phyloP scores from a whole-genome alignment of 2,888 invertebrate species.

The Macroteleia sp. region DNA sequence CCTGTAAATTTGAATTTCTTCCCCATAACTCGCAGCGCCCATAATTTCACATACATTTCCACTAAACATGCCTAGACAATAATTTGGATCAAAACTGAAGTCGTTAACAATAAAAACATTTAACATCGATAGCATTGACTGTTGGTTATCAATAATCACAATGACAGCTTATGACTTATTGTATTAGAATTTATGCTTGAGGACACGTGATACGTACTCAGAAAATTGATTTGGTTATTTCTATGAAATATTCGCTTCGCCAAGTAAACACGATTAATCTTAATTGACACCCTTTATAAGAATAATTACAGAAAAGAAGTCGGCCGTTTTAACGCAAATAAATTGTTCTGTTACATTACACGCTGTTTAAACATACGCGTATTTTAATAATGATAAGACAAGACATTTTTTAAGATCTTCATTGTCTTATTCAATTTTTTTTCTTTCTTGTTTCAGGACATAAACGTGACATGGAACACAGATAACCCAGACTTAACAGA shows the following conservation, averaged over 20 bases:
- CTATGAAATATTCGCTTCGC: conserved; percentile 12
- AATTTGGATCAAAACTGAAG: not conserved
- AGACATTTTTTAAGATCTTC: no score
- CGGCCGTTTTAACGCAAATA: no score
- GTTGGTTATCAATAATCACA: conserved; percentile 23
- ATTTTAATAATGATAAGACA: no score
- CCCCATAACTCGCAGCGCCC: no score
- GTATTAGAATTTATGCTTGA: conserved; percentile 34
- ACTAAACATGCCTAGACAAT: no score
- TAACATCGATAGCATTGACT: conserved; percentile 19
- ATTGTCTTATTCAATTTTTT: not conserved
- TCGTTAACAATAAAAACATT: conserved; percentile 16
- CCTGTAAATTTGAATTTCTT: no score
- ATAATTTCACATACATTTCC: no score
- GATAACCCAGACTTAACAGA: conserved; percentile 92
- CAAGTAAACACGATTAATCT: conserved; percentile 27
- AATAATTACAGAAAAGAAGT: conserved; percentile 1
- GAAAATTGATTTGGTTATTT: conserved; percentile 37
- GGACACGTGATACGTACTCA: not conserved
- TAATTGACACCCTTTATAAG: conserved; percentile 19
- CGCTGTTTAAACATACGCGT: no score
- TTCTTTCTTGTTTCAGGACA: conserved; percentile 87
- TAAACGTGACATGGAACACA: conserved; percentile 91
- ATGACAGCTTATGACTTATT: conserved; percentile 41
- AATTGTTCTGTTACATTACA: no score